phyloP scores from a whole-genome alignment of 1,140 invertebrate species.

The Meteorus sp. region DNA sequence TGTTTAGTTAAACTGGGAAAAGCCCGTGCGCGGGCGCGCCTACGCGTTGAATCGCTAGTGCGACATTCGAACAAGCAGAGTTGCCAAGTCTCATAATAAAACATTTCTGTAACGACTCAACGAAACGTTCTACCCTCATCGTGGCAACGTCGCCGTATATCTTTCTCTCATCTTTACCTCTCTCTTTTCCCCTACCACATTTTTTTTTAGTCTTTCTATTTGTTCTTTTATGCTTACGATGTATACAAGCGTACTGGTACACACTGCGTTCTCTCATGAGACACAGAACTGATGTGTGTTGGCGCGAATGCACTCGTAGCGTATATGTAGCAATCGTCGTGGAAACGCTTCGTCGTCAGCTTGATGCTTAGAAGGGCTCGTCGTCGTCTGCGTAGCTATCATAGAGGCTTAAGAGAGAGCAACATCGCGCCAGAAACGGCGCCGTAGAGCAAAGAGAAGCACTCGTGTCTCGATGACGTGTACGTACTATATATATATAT shows the following conservation, averaged over 20 bases:
- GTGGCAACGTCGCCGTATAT: conserved; percentile 8
- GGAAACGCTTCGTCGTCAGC: conserved; percentile 10
- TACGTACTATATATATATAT: too few species aligned
- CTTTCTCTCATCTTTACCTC: conserved; percentile 3
- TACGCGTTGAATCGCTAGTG: too few species aligned
- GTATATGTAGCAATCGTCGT: conserved; percentile 21
- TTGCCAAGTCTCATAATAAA: too few species aligned
- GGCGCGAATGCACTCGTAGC: conserved; percentile 25
- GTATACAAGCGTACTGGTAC: background rate
- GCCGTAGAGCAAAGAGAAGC: background rate
- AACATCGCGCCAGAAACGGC: background rate
- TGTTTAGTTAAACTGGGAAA: too few species aligned
- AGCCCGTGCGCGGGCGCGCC: too few species aligned
- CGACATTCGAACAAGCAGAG: too few species aligned
- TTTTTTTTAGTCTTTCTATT: background rate
- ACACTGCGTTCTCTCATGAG: background rate
- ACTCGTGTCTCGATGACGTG: conserved; percentile 13
- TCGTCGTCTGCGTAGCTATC: background rate
- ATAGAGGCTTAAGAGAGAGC: background rate
- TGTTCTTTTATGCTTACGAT: background rate
- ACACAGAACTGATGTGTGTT: conserved; percentile 21
- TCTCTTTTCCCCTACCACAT: background rate
- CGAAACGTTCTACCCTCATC: background rate
- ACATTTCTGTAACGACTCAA: too few species aligned
- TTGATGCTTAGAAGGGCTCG: background rate